Percentiles rank a stretch among this genome's conserved stretches.
phyloP scores from a whole-genome alignment of 2,797 vertebrate genomes.

The Scleropages formosus region DNA sequence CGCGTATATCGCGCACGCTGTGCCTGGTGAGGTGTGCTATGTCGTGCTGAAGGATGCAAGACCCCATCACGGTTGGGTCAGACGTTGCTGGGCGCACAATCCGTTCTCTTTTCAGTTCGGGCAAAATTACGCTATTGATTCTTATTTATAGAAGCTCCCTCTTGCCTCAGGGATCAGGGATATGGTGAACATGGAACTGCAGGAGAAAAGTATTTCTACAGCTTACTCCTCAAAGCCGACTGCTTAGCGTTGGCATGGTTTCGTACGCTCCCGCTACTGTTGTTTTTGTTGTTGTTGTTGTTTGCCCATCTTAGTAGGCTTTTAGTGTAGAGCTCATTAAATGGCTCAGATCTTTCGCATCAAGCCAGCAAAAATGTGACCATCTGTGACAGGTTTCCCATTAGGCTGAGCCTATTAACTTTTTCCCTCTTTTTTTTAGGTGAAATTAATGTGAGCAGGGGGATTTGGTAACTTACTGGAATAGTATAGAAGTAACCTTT shows the following conservation, averaged over 20 bases:
- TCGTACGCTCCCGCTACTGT: background rate
- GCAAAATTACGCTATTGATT: background rate
- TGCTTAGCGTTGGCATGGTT: background rate
- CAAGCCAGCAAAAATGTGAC: too few relatives aligned
- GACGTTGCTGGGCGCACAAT: background rate
- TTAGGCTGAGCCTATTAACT: too few relatives aligned
- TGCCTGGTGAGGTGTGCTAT: too few relatives aligned
- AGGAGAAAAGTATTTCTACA: background rate
- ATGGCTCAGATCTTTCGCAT: background rate
- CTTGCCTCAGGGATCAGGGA: background rate
- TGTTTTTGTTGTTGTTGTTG: slow-evolving; percentile 3
- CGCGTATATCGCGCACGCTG: too few relatives aligned
- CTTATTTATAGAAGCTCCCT: background rate
- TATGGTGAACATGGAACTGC: background rate
- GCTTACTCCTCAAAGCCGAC: background rate
- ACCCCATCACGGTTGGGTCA: background rate
- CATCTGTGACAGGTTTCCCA: too few relatives aligned
- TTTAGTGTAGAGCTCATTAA: slow-evolving; percentile 8
- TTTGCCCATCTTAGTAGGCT: background rate
- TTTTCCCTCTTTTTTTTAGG: too few relatives aligned
- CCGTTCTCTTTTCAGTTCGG: background rate
- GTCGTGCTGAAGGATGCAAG: background rate
- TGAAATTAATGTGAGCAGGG: too few relatives aligned
- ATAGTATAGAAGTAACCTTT: too few relatives aligned
- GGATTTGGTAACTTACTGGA: too few relatives aligned